phyloP scores from a whole-genome alignment of 2,888 invertebrate species.

The Eupithecia centaureata region DNA sequence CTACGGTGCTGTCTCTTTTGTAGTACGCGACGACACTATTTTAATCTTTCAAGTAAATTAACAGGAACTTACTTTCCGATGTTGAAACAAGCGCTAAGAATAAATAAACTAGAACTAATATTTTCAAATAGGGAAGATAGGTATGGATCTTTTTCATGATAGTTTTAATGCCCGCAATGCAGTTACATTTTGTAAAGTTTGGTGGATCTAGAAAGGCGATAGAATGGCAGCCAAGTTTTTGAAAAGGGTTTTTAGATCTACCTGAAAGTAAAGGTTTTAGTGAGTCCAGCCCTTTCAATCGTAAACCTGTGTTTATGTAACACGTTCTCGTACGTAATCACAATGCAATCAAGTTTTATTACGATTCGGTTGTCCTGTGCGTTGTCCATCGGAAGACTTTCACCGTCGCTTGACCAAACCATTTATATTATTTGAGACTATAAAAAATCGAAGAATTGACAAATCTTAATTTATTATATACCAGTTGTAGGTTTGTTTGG shows the following conservation, averaged over 20 bases:
- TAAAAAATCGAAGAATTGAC: slow-evolving; percentile 7
- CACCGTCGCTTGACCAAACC: slow-evolving; percentile 58
- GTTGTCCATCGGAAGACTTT: slow-evolving; percentile 62
- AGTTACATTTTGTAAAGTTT: no score
- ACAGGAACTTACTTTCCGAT: no score
- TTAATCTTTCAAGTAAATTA: no score
- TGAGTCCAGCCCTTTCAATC: slow-evolving; percentile 26
- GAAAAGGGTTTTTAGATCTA: neutral
- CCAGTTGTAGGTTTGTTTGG: no score
- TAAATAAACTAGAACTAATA: no score
- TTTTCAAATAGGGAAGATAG: no score
- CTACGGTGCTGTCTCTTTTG: no score
- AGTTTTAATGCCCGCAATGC: neutral
- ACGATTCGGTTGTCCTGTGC: slow-evolving; percentile 55
- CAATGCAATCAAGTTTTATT: slow-evolving; percentile 44
- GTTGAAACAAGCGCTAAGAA: no score
- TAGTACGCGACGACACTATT: no score
- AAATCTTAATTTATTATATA: neutral
- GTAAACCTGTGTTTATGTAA: slow-evolving; percentile 30
- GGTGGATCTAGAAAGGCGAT: no score
- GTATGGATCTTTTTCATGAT: neutral
- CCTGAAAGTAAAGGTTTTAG: neutral
- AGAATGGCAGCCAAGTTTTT: no score
- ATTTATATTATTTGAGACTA: slow-evolving; percentile 46
- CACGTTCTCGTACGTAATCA: slow-evolving; percentile 30